phyloP scores from a whole-genome alignment of 2,797 vertebrate genomes.

The Gobionotothen gibberifrons region DNA sequence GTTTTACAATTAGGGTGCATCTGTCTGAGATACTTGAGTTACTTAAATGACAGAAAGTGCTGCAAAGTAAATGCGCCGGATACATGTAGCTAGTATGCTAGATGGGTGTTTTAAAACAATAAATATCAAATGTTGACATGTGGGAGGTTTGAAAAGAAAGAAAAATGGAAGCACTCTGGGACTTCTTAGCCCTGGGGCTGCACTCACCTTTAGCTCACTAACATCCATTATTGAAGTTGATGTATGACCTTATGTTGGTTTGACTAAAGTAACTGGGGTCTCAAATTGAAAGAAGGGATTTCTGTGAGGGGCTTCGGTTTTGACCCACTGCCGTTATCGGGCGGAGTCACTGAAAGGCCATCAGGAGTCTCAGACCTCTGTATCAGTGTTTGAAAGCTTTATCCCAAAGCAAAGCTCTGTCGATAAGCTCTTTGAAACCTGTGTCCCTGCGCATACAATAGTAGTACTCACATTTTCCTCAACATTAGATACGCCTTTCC shows the following conservation, averaged over 20 bases:
- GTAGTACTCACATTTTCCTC: background rate
- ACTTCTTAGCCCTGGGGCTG: constrained; percentile 56
- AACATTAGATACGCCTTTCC: constrained; percentile 4
- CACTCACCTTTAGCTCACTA: constrained; percentile 53
- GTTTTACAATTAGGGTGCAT: constrained; percentile 26
- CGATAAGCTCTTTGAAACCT: constrained; percentile 36
- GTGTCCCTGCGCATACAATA: background rate
- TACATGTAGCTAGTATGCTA: background rate
- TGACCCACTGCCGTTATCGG: constrained; percentile 4
- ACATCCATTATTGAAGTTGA: constrained; percentile 55
- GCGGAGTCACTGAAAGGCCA: constrained; percentile 11
- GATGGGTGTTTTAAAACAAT: background rate
- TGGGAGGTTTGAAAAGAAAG: background rate
- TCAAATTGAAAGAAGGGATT: background rate
- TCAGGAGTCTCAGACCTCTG: background rate
- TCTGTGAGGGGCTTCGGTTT: background rate
- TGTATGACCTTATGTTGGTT: constrained; percentile 28
- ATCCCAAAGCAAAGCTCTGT: constrained; percentile 35
- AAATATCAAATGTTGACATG: background rate
- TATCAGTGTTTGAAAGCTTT: constrained; percentile 39
- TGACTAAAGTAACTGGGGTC: background rate
- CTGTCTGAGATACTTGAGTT: constrained; percentile 15
- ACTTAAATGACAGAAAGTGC: constrained; percentile 8
- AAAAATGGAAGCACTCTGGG: background rate
- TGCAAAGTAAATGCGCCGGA: background rate